Conservation (phyloP, 2,888 invertebrate genomes). For the Molanna angustata region DNA sequence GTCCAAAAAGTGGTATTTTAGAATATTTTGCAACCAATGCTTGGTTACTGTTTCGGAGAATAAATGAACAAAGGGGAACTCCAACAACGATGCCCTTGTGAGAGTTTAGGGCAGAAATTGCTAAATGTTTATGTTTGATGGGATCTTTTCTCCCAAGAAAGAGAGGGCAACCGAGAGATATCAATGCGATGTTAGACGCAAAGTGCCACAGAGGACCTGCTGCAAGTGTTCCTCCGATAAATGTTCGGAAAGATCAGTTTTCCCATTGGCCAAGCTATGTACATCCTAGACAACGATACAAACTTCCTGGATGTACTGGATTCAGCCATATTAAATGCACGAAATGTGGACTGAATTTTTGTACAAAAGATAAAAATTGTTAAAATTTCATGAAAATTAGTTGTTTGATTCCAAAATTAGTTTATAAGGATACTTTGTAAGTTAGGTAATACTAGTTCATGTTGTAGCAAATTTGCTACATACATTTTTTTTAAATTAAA, state of each 20-base stretch:
- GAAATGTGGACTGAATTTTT: background rate
- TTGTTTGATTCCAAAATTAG: background rate
- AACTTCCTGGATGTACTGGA: background rate
- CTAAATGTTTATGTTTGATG: no score
- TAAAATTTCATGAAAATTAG: background rate
- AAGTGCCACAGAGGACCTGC: no score
- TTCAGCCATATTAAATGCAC: background rate
- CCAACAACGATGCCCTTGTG: no score
- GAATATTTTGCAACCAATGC: no score
- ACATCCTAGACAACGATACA: background rate
- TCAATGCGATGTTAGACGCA: no score
- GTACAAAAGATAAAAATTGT: background rate
- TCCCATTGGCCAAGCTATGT: background rate
- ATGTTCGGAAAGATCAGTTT: background rate
- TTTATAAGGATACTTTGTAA: background rate
- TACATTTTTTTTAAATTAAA: background rate
- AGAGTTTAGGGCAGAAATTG: no score
- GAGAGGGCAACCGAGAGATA: no score
- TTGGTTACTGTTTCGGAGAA: no score
- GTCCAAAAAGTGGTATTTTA: constrained; percentile 32
- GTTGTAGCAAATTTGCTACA: background rate
- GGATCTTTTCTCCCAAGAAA: no score
- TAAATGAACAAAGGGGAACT: no score
- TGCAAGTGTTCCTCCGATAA: background rate
- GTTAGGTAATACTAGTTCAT: background rate